A percentile compares a stretch with the other conserved stretches of the same genome.
These are phyloP conservation scores for Pelecanoides urinatrix DNA, from an alignment of 2,113 vertebrate species.

Conservation along the genomic window DNA sequence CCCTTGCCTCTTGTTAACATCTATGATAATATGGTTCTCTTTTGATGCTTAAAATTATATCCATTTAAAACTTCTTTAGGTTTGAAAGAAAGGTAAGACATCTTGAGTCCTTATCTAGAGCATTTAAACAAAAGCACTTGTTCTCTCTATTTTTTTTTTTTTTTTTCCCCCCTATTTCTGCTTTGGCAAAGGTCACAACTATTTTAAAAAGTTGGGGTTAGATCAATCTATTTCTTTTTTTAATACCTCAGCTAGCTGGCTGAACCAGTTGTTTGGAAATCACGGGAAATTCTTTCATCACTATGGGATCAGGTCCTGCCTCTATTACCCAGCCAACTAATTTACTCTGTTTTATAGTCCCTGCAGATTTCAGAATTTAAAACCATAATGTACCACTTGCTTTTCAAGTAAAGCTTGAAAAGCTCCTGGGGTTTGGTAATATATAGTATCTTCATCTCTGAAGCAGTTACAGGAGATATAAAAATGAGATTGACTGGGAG, in stretches of 20 bases:
- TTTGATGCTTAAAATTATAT: not conserved
- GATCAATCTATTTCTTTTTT: not conserved
- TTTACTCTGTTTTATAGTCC: conserved; percentile 13
- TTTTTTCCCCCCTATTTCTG: not conserved
- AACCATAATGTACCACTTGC: conserved; percentile 20
- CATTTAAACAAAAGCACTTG: not conserved
- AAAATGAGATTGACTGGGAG: not conserved
- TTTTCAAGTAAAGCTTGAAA: conserved; percentile 30
- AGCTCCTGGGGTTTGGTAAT: conserved; percentile 16
- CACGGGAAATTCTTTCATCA: not conserved
- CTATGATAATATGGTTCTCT: not conserved
- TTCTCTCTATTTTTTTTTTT: not conserved
- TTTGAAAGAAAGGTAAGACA: not conserved
- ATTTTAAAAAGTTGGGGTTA: not conserved
- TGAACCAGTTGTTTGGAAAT: not conserved
- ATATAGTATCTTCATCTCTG: not conserved
- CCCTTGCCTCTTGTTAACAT: not conserved
- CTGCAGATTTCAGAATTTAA: conserved; percentile 32
- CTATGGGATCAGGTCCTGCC: not conserved
- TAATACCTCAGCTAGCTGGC: not conserved
- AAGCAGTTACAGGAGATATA: not conserved
- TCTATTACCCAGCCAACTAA: conserved; percentile 32
- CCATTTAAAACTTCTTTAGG: not conserved
- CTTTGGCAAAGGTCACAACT: not conserved
- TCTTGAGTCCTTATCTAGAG: not conserved